Percentiles rank a stretch among this genome's conserved stretches.
Evolutionary conservation across 2,113 vertebrate genomes (phyloP).

Genomic region (Cariama cristata): DNA sequence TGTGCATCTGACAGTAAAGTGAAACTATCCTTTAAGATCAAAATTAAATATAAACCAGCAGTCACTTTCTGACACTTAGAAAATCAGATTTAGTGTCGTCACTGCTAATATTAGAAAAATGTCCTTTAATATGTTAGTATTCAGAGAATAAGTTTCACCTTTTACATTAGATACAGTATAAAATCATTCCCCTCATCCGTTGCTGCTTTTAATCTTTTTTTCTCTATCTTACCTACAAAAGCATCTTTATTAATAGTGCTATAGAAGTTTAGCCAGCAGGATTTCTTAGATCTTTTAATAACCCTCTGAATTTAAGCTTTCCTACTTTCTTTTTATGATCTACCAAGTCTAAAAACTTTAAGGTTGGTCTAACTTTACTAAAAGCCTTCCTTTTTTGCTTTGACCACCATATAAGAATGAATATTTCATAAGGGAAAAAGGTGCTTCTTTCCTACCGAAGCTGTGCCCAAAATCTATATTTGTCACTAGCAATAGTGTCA

Average conservation of each 20-base stretch:
- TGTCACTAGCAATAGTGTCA: background rate
- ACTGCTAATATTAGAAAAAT: conserved; percentile 46
- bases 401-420: background rate
- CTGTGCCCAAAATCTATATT: background rate
- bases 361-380: conserved; percentile 14
- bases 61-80: background rate
- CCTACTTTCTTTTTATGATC: conserved; percentile 13
- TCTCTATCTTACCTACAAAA: conserved; percentile 42
- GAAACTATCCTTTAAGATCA: background rate
- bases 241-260: conserved; percentile 67
- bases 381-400: conserved; percentile 8
- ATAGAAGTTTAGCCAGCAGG: conserved; percentile 60
- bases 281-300: conserved; percentile 70
- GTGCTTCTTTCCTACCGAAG: background rate
- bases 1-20: background rate
- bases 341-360: conserved; percentile 8
- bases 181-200: conserved; percentile 15
- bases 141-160: conserved; percentile 26
- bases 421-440: background rate
- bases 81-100: conserved; percentile 9
- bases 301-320: conserved; percentile 44
- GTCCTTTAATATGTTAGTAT: conserved; percentile 5
- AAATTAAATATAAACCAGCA: conserved; percentile 23
- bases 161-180: conserved; percentile 17
- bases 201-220: conserved; percentile 48